Evolutionary conservation across 2,888 invertebrate species (phyloP), one percentile per base, ranked within the genome.

Genomic region (Lutraria lutraria): DNA sequence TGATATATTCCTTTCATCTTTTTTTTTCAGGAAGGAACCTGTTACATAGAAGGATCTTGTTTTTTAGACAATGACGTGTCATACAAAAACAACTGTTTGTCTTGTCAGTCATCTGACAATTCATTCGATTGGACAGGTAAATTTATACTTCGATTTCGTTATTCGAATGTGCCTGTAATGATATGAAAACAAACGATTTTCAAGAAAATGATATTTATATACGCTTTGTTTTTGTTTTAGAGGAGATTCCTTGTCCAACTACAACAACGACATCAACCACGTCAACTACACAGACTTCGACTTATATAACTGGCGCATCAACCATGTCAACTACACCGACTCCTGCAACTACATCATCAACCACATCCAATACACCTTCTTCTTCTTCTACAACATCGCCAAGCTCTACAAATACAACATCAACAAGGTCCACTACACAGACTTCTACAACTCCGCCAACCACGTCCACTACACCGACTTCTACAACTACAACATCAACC

Each of bases 21-120:
- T 31, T 1, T 34, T 21, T 82, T 82, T 25, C 52, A 82, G 82
- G 21, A 21, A 8, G 15, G 25, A 3, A 29, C 31, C 15, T 82
- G 82, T 60, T 82, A 31, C 60, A 60, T 82, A 29, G 82, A 82
- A 29, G 82, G 82, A 0, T 15, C 16, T 19, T 82, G 82, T 60
- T 52, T 54, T 15, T 25, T 34, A n/a, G 82, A 82, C 21, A 53
- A 53, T 31, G 82, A 82, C 4, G 25, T 56, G 29, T 54, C 82
- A 15, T 29, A 68, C 25, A 68, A 25, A 68, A 19, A 19, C 31
- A 31, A 29, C 4, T 82, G 82, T 82, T 82, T 82, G 13, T 25
- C 31, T 6, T 82, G 82, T 21, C 29, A 31, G 34, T 60, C 82
- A 60, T 56, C 60, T 0, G 19, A 31, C 12, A 34, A 82, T 13